phyloP scores from a whole-genome alignment of 2,113 vertebrate genomes.

The Ceyx margarethae region DNA sequence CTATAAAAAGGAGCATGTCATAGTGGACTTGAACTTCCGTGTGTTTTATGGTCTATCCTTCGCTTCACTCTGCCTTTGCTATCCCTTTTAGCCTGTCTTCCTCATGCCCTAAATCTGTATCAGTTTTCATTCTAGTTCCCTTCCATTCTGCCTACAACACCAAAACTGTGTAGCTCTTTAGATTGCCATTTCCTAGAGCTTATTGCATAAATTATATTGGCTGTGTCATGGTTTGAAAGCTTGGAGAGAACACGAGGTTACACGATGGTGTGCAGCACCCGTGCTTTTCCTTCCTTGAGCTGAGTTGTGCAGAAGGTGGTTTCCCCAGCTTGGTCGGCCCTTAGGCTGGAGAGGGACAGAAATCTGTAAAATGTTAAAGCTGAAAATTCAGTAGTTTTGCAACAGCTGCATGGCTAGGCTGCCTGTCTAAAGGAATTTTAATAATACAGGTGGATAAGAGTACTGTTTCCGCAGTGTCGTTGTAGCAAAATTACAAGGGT shows the following conservation, averaged over 20 bases:
- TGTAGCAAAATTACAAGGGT: not conserved
- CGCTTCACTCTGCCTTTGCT: not conserved
- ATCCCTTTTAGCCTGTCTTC: not conserved
- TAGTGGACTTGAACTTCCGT: not conserved
- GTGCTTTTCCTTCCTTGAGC: not conserved
- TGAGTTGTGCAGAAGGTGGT: not conserved
- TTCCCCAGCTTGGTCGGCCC: not conserved
- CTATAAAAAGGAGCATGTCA: not conserved
- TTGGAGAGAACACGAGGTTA: not conserved
- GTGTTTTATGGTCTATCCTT: not conserved
- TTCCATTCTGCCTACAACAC: not conserved
- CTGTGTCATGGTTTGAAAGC: not conserved
- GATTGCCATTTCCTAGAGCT: not conserved
- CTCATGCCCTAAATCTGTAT: not conserved
- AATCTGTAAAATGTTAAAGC: not conserved
- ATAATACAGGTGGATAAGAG: not conserved
- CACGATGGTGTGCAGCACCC: rapidly evolving
- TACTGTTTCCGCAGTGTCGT: not conserved
- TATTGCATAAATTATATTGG: not conserved
- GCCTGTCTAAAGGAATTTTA: slow-evolving; percentile 4
- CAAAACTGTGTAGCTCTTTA: not conserved
- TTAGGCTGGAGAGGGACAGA: not conserved
- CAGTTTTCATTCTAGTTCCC: not conserved
- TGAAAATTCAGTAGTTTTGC: not conserved
- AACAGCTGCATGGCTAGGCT: not conserved